Evolutionary conservation across 2,888 invertebrate species (phyloP), one percentile per base, ranked within the genome.

Genomic region (Timandra comae): DNA sequence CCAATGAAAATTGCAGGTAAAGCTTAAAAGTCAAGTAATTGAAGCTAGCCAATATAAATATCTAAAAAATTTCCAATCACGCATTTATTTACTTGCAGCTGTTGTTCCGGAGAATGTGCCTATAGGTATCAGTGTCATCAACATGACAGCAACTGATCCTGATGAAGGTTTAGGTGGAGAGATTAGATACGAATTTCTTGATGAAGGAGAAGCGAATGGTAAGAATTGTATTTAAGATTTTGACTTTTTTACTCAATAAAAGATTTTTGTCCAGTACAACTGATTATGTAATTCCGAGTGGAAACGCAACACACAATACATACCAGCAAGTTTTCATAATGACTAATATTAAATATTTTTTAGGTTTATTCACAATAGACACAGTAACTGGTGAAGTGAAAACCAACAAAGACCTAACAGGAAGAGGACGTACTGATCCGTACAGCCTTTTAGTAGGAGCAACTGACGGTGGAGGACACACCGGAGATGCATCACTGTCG

Each of bases 71-170:
- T 33, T 1, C 8, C 2, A 5, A 23, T 12, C n/a, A n/a, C n/a
- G n/a, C n/a, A n/a, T n/a, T 20, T 26, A 12, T 19, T 30, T 24
- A 16, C 33, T 63, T 63, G 51, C 88, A 48, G 91, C 92, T 3
- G 93, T 94, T 0, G 91, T 94, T 16, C 91, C 93, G 0, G 94
- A 94, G 66, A 94, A 93, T 55, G 92, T 91, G 0, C 85, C 87
- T 0, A 64, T 88, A 1, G 91, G 91, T 24, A 88, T 90, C 9
- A 88, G 88, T 31, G 90, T 93, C 1, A 77, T 91, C 1, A 91
- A 91, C 32, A 79, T 93, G 1, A 87, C 88, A 2, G 95, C 95
- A 0, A 88, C 78, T 0, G 95, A 96, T 67, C 90, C 90, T 0
- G 95, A 96, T 55, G 91, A 92, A 64, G 92, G 91, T 0, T 77